Base-by-base conservation (phyloP, 2,888 invertebrate species). In the Melieria picta region DNA sequence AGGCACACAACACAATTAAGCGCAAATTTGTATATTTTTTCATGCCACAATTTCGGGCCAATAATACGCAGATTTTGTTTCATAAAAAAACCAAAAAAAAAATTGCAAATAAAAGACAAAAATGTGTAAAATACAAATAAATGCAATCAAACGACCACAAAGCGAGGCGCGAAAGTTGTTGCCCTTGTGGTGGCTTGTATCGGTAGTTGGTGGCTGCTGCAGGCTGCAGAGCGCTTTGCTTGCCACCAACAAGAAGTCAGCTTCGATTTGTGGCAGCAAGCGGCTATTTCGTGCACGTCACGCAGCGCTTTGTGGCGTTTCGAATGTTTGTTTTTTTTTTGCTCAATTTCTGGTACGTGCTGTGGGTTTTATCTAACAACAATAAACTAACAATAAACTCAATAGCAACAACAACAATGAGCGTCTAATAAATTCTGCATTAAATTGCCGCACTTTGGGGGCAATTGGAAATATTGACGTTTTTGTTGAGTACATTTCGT, bases 101-200 rank as follows among this genome's bases (percentile, higher is more conserved):
- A 30, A 30, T 1, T 30, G 30, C 30, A 30, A 30, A 30, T 30
- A 30, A 30, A 30, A 30, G 30, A 30, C 30, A 30, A 30, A 30
- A 30, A 30, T 1, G 30, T 30, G 30, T 30, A 30, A 30, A 30
- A 30, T 30, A 30, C 30, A 30, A 30, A 30, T 30, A 30, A 30
- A 30, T 30, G 30, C 30, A 30, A 30, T 30, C 30, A 30, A 30
- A 30, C 30, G 30, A 30, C 30, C 30, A 30, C 30, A 30, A 30
- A 30, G 30, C 30, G 30, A 30, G 30, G 30, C 2, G 65, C 65
- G 71, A 71, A 71, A 71, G 71, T 71, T 71, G 71, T 71, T 71
- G 71, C 71, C 71, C 71, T 71, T 71, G 71, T 71, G 30, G 30
- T 30, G 30, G 3, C 30, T 30, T 30, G 16, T 58, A 58, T 65